Evolutionary conservation across 2,113 vertebrate genomes (phyloP).

Genomic region (Holacanthus passer): DNA sequence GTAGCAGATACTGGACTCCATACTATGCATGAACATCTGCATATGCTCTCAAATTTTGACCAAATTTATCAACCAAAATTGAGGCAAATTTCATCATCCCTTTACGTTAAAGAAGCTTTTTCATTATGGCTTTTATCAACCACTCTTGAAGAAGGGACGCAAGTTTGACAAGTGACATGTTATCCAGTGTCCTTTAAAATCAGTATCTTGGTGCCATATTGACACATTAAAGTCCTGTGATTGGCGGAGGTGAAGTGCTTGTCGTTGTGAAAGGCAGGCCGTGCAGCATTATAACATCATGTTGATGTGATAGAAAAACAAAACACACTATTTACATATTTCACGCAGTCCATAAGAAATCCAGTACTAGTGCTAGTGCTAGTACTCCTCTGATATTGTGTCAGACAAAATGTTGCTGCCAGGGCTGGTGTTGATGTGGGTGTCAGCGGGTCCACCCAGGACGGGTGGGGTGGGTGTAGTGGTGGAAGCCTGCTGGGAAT

Average conservation of each 20-base stretch:
- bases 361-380: too few relatives aligned
- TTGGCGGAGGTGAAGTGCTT: constrained; percentile 22
- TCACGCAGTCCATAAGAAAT: constrained; percentile 17
- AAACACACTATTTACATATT: constrained; percentile 55
- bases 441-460: constrained; percentile 62
- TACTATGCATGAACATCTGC: background rate
- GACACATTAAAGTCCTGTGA: background rate
- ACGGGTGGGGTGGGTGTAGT: constrained; percentile 83
- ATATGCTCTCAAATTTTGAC: too few relatives aligned
- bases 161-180: background rate
- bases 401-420: constrained; percentile 85
- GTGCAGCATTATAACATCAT: constrained; percentile 21
- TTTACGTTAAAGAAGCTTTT: background rate
- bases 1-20: background rate
- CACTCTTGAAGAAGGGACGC: background rate
- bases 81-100: background rate
- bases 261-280: constrained; percentile 20
- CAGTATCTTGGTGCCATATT: background rate
- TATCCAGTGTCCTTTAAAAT: background rate
- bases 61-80: too few relatives aligned
- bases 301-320: constrained; percentile 36
- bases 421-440: constrained; percentile 82
- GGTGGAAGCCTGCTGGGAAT: constrained; percentile 89
- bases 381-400: constrained; percentile 77
- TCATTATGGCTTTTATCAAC: background rate